Percentiles rank a stretch among this genome's conserved stretches.
Evolutionary conservation across 1,140 invertebrate genomes (phyloP).

Genomic region (Trinorchestia longiramus): DNA sequence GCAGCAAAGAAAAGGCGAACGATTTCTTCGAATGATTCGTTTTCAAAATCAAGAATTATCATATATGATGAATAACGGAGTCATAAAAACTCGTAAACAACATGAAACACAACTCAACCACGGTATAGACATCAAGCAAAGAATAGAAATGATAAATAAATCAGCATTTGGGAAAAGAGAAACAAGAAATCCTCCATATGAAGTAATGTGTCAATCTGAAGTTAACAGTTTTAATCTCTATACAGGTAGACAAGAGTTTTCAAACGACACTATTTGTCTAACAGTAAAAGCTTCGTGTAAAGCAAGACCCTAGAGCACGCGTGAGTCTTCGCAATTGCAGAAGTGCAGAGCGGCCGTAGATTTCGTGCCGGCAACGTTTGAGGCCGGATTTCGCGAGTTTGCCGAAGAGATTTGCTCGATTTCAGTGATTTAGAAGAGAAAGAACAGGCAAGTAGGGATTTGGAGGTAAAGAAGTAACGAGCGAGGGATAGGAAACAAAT

Average conservation of each 20-base stretch:
- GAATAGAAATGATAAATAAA: neutral
- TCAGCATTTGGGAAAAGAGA: neutral
- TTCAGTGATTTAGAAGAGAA: constrained; percentile 53
- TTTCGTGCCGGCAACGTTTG: constrained; percentile 47
- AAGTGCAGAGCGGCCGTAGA: constrained; percentile 37
- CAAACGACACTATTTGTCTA: constrained; percentile 4
- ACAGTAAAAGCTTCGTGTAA: constrained; percentile 12
- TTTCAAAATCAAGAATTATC: neutral
- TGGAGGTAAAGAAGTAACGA: neutral
- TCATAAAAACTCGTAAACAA: no score
- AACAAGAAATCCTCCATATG: neutral
- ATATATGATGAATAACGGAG: neutral
- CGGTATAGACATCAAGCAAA: neutral
- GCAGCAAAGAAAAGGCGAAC: neutral
- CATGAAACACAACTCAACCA: neutral
- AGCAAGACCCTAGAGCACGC: constrained; percentile 16
- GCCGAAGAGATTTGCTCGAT: constrained; percentile 50
- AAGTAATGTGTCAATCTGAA: neutral
- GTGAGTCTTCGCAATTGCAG: constrained; percentile 15
- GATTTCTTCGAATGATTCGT: neutral
- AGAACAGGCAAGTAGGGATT: constrained; percentile 52
- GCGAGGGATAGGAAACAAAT: constrained; percentile 42
- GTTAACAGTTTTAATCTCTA: neutral
- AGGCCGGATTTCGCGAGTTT: constrained; percentile 48
- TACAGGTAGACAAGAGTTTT: neutral